phyloP scores from a whole-genome alignment of 2,888 invertebrate species.

The Bembecia ichneumoniformis region DNA sequence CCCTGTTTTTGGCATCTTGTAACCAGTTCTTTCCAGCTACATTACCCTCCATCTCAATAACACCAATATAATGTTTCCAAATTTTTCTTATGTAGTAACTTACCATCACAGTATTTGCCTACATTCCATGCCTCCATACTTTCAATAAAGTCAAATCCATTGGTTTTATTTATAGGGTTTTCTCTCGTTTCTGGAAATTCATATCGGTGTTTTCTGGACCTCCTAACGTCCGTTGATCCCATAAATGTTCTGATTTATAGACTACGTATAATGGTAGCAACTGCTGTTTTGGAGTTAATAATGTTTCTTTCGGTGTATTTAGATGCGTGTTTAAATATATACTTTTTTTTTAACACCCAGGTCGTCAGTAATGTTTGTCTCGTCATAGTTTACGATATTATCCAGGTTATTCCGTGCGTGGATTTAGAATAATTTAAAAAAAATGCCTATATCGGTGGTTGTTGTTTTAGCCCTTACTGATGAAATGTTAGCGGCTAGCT shows the following conservation, averaged over 20 bases:
- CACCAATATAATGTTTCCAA: too few relatives aligned
- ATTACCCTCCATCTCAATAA: too few relatives aligned
- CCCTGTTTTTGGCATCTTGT: too few relatives aligned
- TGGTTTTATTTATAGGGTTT: too few relatives aligned
- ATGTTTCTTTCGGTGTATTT: conserved; percentile 4
- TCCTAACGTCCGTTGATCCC: conserved; percentile 7
- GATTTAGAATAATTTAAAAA: not conserved
- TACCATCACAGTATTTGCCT: too few relatives aligned
- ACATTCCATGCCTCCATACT: too few relatives aligned
- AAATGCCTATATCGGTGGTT: not conserved
- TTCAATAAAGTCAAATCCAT: too few relatives aligned
- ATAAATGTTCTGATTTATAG: conserved; percentile 9
- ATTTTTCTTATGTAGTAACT: too few relatives aligned
- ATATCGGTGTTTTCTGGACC: conserved; percentile 8
- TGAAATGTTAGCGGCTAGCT: too few relatives aligned
- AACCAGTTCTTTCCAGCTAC: too few relatives aligned
- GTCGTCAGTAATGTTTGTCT: not conserved
- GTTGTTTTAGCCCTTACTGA: conserved; percentile 6
- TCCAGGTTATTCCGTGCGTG: not conserved
- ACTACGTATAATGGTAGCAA: too few relatives aligned
- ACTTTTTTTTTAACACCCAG: not conserved
- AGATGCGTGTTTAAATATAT: conserved; percentile 1
- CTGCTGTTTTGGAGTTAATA: conserved; percentile 1
- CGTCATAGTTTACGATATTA: not conserved
- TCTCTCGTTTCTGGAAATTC: too few relatives aligned